Conservation (phyloP, 2,888 invertebrate species). For the Stenichneumon culpator region DNA sequence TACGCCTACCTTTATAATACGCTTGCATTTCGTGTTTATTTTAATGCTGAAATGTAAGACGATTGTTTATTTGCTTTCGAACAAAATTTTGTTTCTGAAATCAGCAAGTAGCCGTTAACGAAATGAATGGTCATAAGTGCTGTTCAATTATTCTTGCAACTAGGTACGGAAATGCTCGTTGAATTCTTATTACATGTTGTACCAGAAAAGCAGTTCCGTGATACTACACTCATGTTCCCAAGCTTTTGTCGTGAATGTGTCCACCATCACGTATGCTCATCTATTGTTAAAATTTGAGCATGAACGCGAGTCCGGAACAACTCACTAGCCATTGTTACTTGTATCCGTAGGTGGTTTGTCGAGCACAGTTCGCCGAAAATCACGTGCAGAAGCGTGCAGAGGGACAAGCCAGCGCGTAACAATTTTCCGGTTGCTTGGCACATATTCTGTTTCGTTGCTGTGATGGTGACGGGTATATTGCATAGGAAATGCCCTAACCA, state of each 20-base stretch:
- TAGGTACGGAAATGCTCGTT: background rate
- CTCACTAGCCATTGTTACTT: constrained; percentile 13
- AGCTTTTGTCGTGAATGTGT: background rate
- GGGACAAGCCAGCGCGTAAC: constrained; percentile 19
- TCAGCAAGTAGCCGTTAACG: background rate
- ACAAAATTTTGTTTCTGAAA: background rate
- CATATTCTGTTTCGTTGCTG: constrained; percentile 4
- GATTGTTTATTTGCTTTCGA: no score
- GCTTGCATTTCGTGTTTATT: no score
- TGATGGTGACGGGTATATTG: background rate
- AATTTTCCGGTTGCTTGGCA: constrained; percentile 47
- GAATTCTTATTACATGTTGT: background rate
- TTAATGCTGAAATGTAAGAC: no score
- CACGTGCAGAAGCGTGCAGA: constrained; percentile 16
- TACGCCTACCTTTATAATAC: no score
- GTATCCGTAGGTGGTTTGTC: constrained; percentile 38
- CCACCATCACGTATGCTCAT: background rate
- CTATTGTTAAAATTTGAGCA: constrained; percentile 44
- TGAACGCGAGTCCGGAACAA: constrained; percentile 23
- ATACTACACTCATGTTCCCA: background rate
- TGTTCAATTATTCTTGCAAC: background rate
- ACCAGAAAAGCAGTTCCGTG: background rate
- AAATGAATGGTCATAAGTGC: background rate
- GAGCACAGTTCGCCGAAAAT: constrained; percentile 38
- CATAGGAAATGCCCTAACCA: constrained; percentile 20